Base-by-base conservation (phyloP, 2,113 vertebrate species). In the Mustela nigripes region DNA sequence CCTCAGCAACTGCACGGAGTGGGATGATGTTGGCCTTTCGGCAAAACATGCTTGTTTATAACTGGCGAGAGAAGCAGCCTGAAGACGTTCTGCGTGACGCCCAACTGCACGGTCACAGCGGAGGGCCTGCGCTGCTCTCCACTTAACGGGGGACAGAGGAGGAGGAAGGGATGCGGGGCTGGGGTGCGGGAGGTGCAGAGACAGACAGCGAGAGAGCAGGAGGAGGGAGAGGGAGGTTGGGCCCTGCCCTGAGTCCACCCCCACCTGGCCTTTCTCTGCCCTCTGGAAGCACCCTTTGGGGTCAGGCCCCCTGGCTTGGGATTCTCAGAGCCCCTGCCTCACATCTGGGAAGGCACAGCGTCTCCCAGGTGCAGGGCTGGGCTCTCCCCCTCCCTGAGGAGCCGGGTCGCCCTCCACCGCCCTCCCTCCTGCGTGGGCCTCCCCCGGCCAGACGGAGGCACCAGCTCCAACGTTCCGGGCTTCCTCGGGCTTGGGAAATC, bases 131-230 rank as follows among this genome's bases (percentile, higher is more conserved):
- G 11, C 50, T 65, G 28, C 18, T 50, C 58, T 39, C 50, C 16
- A 5, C 1, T 42, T n/a, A 1, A 0, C 1, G 1, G 7, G 28
- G 10, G 21, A 24, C 53, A 19, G 5, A 36, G 31, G 15, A 7
- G 10, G 5, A 3, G 71, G 15, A 21, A 31, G 69, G 2, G 53
- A 12, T 33, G 31, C 7, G 9, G 28, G 65, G 33, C 0, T 53
- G 22, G 26, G 8, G 6, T 7, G 73, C 1, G 31, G 48, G 58
- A 63, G 28, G 50, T 22, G 50, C 16, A 39, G 10, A 53, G 48
- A 62, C 15, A 22, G 48, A 62, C 15, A 22, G 19, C 50, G 28
- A 31, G 26, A 28, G 28, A 11, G 24, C 28, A 11, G 12, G 76
- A 63, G 16, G 79, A 58, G 14, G 39, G 26, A 14, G 24, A 48